These are phyloP conservation scores for Varanus salvator DNA, from an alignment of 2,113 vertebrate species.

Conservation along the genomic window DNA sequence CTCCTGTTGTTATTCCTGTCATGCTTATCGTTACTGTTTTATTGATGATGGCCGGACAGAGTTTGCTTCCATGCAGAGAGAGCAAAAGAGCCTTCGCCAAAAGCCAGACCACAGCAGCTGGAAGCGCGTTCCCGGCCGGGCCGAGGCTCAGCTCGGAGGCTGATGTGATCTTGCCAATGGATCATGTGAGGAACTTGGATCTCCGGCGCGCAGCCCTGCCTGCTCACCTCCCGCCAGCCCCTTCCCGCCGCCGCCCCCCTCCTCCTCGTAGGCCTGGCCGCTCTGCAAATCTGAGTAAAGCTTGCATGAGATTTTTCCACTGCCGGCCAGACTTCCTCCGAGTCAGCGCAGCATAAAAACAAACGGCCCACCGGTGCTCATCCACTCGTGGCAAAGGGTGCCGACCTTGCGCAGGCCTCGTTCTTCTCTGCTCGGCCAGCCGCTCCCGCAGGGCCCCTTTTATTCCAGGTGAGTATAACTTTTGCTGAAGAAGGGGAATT, in stretches of 20 bases:
- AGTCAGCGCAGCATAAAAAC: slow-evolving; percentile 37
- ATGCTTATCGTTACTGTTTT: no score
- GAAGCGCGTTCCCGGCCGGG: background rate
- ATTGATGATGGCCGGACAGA: background rate
- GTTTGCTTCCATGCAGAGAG: background rate
- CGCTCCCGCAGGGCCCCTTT: no score
- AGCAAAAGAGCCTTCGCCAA: background rate
- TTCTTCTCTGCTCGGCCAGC: no score
- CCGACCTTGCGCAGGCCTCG: no score
- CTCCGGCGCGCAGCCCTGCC: background rate
- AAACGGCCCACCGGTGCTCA: background rate
- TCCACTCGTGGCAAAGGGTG: background rate
- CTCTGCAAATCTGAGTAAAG: slow-evolving; percentile 4
- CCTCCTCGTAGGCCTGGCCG: background rate
- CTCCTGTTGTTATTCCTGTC: no score
- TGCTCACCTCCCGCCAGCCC: background rate
- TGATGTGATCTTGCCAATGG: background rate
- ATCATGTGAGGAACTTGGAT: slow-evolving; percentile 20
- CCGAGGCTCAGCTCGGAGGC: no score
- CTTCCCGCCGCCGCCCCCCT: background rate
- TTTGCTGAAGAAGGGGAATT: background rate
- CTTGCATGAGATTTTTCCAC: slow-evolving; percentile 51
- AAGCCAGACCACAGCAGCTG: background rate
- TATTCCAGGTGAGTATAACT: background rate
- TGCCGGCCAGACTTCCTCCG: slow-evolving; percentile 52